Base-by-base conservation (phyloP, 2,888 invertebrate genomes). In the Dynastes tityus region DNA sequence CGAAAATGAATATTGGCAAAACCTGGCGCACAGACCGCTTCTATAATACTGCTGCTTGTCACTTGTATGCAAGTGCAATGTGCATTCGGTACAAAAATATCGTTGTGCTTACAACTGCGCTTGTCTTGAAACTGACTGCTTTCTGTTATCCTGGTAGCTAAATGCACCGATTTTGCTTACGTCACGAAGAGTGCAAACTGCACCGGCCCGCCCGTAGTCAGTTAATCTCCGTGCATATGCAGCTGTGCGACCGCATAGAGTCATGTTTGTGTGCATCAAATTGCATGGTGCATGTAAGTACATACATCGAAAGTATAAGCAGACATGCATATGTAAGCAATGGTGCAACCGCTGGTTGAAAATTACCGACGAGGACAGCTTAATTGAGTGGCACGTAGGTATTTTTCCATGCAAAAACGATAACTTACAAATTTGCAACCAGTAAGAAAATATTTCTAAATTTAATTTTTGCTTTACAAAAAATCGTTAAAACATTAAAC, bases 201-300 rank as follows among this genome's bases (percentile, higher is more conserved):
- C 84, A 84, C 61, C 79, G 76, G 27, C 37, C 74, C 13, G 78
- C 40, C 61, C 68, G 71, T 49, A 63, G 78, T 55, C 73, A 80
- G 79, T 74, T 78, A 76, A 76, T 32, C 53, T 73, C 89, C 92
- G 92, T 92, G 89, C 90, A 91, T 90, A 84, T 81, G 81, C 83
- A 74, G 45, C 40, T 40, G 45, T 5, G 65, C 64, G 68, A 32
- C 71, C 76, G 29, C 75, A 40, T n/a, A 75, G 76, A 77, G 79
- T 9, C 82, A 81, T 81, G 77, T 29, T 77, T 81, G 78, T 78
- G 79, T 77, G 79, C 45, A 82, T 81, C 55, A 37, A 82, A 82
- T 83, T 84, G 82, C 83, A 84, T 84, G 84, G 85, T 45, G 37
- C 11, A 8, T 6, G 45, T 11, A 45, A 45, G 45, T 45, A 45